Evolutionary conservation across 2,888 invertebrate genomes (phyloP), one percentile per base, ranked within the genome.

Genomic region (Machimus atricapillus): DNA sequence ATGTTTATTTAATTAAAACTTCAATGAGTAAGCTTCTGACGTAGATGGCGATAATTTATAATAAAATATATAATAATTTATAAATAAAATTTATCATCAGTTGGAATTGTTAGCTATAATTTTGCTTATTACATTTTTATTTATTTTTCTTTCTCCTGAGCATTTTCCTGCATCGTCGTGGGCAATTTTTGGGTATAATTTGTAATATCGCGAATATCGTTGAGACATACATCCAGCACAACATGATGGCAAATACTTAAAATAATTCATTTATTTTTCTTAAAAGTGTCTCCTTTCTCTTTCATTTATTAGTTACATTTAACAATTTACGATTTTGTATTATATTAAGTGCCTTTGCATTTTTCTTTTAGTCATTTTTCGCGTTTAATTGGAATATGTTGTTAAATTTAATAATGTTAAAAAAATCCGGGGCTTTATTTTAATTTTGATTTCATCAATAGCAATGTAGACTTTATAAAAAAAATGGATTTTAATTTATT

Each of bases 401-500:
- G n/a, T n/a, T n/a, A n/a, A n/a, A n/a, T 40, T 40, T 34, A 34
- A 34, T 7, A 34, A 46, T 46, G 9, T 14, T 14, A 14, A 14
- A 46, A n/a, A 46, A 46, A 16, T 46, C 5, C 52, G 52, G 52
- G 52, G 19, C 7, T 52, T 43, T 12, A 46, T 46, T 46, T n/a
- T 6, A 5, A 52, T 52, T 52, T 52, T 52, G 16, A 52, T n/a
- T 19, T 40, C 12, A 6, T 16, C 3, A 34, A 34, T 52, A 52
- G 1, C 7, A 52, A 52, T 16, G n/a, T 7, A n/a, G 52, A 16
- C 43, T 46, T 14, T 52, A 52, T 52, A 52, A 19, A 12, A n/a
- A n/a, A 8, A 66, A 66, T 4, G 12, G 12, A 23, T 66, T 66
- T 46, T 5, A 27, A 79, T 19, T 46, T 27, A 85, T 91, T 91